A percentile compares a stretch with the other conserved stretches of the same genome.
Evolutionary conservation across 92 coral and sea anemone genomes (phyloP).

Genomic region (Chrysogorgia sp.): DNA sequence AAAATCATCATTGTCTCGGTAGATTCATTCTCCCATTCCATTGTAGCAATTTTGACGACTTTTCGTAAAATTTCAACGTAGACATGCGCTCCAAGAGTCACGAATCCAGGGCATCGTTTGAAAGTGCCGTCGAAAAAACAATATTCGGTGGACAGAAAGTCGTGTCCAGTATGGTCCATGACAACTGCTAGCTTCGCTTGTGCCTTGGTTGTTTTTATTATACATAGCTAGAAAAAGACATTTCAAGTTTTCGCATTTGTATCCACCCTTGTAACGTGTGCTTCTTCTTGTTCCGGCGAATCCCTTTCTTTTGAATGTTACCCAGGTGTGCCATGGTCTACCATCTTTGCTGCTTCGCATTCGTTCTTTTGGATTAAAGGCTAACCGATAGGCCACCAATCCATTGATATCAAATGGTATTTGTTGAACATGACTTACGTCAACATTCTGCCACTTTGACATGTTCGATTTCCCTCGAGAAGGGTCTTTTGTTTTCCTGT

Average conservation of each 20-base stretch:
- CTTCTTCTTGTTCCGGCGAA: conserved; percentile 51
- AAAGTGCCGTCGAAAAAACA: too few relatives aligned
- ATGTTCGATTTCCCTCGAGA: conserved; percentile 2
- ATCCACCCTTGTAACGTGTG: conserved; percentile 55
- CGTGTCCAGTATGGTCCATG: conserved; percentile 32
- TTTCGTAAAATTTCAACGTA: too few relatives aligned
- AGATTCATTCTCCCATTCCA: too few relatives aligned
- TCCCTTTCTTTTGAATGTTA: conserved; percentile 20
- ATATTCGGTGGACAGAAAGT: conserved; percentile 32
- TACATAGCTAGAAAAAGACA: conserved; percentile 57
- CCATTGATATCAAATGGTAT: conserved; percentile 25
- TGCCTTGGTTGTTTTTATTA: too few relatives aligned
- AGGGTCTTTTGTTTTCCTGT: not conserved
- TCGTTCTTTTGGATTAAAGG: conserved; percentile 16
- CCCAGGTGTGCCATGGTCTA: conserved; percentile 33
- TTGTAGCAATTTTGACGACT: too few relatives aligned
- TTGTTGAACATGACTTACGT: not conserved
- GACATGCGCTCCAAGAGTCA: too few relatives aligned
- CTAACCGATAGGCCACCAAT: conserved; percentile 7
- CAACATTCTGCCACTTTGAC: conserved; percentile 12
- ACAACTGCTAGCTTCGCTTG: conserved; percentile 53
- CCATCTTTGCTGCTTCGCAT: conserved; percentile 23
- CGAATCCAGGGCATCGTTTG: too few relatives aligned
- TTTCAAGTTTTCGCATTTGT: conserved; percentile 47
- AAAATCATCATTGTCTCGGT: too few relatives aligned